Conservation (phyloP, 2,113 vertebrate species). For the Morone saxatilis region DNA sequence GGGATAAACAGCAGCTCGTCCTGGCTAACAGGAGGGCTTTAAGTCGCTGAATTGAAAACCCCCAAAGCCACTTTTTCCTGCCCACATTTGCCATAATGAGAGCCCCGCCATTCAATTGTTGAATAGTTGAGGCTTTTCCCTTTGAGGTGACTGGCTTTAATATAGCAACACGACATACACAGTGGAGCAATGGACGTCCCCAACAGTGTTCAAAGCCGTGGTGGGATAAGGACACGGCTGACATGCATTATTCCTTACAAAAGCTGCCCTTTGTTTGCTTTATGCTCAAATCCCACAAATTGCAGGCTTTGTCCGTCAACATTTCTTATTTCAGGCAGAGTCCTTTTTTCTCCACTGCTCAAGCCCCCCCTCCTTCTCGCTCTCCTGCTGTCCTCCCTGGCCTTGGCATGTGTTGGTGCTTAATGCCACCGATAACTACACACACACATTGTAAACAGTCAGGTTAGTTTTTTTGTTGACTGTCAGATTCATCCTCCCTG, state of each 20-base stretch:
- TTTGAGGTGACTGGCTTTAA: conserved; percentile 86
- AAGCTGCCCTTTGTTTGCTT: conserved; percentile 84
- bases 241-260: conserved; percentile 85
- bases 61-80: conserved; percentile 84
- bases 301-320: conserved; percentile 83
- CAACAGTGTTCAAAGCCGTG: conserved; percentile 81
- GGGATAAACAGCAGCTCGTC: conserved; percentile 84
- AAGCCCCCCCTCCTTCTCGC: background rate
- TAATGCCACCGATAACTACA: conserved; percentile 49
- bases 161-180: conserved; percentile 80
- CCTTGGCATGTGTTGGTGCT: conserved; percentile 40
- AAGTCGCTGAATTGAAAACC: conserved; percentile 76
- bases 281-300: conserved; percentile 83
- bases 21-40: conserved; percentile 78
- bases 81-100: conserved; percentile 84
- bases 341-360: conserved; percentile 15
- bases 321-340: conserved; percentile 72
- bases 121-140: conserved; percentile 86
- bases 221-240: conserved; percentile 78
- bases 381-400: conserved; percentile 48
- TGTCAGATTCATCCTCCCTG: conserved; percentile 3
- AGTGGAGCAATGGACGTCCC: conserved; percentile 73
- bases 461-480: conserved; percentile 19
- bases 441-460: conserved; percentile 24
- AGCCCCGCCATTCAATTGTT: conserved; percentile 83